A percentile compares a stretch with the other conserved stretches of the same genome.
These are phyloP conservation scores for Hipparchia sbordonii DNA, from an alignment of 2,888 invertebrate species.

Conservation along the genomic window DNA sequence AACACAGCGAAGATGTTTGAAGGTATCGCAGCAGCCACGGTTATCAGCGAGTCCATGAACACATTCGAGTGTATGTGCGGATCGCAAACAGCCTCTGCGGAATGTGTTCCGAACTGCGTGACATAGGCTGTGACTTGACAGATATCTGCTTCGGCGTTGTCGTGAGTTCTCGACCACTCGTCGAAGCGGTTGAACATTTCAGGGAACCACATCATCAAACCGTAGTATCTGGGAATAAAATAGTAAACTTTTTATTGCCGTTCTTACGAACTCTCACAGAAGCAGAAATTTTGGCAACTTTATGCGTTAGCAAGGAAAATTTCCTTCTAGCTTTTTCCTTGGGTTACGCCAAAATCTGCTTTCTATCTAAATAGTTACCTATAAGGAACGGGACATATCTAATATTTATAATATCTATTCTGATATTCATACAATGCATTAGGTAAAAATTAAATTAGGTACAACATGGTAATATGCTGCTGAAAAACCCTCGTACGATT, in stretches of 20 bases:
- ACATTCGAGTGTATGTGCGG: slow-evolving; percentile 90
- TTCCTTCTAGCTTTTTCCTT: too few species aligned
- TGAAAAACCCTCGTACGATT: too few species aligned
- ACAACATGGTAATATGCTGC: too few species aligned
- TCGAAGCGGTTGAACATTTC: slow-evolving; percentile 96
- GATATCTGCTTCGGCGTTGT: slow-evolving; percentile 86
- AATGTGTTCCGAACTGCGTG: slow-evolving; percentile 85
- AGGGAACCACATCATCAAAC: slow-evolving; percentile 98
- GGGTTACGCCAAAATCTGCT: too few species aligned
- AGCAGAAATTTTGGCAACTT: background rate
- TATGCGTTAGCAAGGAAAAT: background rate
- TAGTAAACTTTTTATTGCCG: background rate
- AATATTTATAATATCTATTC: too few species aligned
- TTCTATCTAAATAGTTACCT: too few species aligned
- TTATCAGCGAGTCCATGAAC: slow-evolving; percentile 93
- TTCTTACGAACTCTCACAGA: background rate
- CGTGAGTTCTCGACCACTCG: slow-evolving; percentile 87
- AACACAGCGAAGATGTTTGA: slow-evolving; percentile 92
- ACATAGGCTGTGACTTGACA: slow-evolving; percentile 91
- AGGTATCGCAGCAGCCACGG: slow-evolving; percentile 92
- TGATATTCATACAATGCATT: too few species aligned
- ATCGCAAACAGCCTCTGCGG: slow-evolving; percentile 82
- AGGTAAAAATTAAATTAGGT: too few species aligned
- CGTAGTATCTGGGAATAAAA: slow-evolving; percentile 88
- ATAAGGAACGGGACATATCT: too few species aligned